Base-by-base conservation (phyloP, 2,113 vertebrate genomes). In the Lagopus muta region DNA sequence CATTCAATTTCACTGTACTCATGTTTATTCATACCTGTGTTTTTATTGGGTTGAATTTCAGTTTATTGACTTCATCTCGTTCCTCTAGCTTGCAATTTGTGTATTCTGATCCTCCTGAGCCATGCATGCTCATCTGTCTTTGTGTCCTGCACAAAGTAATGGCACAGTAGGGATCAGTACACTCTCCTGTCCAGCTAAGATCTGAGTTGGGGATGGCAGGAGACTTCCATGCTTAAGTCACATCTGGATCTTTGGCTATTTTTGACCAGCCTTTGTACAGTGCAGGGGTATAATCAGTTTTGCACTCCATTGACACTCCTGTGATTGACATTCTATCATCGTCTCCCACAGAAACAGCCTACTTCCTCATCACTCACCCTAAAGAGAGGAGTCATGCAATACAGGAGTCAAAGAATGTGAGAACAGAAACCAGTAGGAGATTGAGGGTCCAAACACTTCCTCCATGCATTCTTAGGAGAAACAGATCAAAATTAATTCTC, bases 21-120 rank as follows among this genome's bases (percentile, higher is more conserved):
- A 76, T 92, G 70, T 93, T 96, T 90, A 95, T 90, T 96, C 88
- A 92, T 82, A 67, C 45, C 66, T 96, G 82, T 79, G 38, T 62
- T 87, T 88, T 93, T 92, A 61, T 42, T 8, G 1, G 16, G 54
- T 38, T 79, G 71, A 89, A 58, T 62, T 57, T 87, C 70, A 81
- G 11, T 75, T 78, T 90, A 86, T 65, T 87, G 77, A 76, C 92
- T 89, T 82, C 22, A 57, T 22, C 40, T 82, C 25, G 11, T 94
- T 89, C 24, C 73, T 84, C 40, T 28, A 78, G 52, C 57, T 69
- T 3, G 4, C 18, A 38, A 22, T 90, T 88, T 38, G 40, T 64
- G 20, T 84, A 25, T 83, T 90, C 57, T 86, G 40, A 64, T 52
- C 65, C 30, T 82, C 30, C 1, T 3, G 43, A 42, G 6, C 40